These are phyloP conservation scores for Motacilla tschutschensis DNA, from an alignment of 2,113 vertebrate species.

Conservation along the genomic window DNA sequence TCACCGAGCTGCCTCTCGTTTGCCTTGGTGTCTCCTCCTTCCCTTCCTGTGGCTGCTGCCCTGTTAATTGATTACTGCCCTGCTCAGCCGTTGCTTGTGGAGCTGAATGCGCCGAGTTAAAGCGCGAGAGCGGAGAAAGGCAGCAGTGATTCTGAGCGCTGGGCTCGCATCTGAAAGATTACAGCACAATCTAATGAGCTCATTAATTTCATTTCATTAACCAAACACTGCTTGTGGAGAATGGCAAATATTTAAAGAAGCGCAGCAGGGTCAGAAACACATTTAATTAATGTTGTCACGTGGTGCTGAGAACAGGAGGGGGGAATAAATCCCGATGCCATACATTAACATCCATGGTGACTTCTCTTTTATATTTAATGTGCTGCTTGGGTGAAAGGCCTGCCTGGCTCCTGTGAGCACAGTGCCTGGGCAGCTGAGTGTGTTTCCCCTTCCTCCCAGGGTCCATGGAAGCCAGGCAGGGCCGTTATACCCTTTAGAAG, in stretches of 20 bases:
- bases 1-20: background rate
- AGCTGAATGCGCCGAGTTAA: background rate
- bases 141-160: background rate
- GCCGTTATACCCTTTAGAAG: fast-evolving
- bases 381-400: background rate
- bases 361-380: slow-evolving; percentile 50
- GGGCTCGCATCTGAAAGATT: slow-evolving; percentile 61
- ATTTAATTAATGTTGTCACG: slow-evolving; percentile 69
- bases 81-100: background rate
- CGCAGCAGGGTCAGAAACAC: slow-evolving; percentile 67
- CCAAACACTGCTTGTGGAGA: slow-evolving; percentile 67
- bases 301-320: slow-evolving; percentile 37
- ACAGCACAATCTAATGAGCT: slow-evolving; percentile 65
- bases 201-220: slow-evolving; percentile 75
- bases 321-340: slow-evolving; percentile 43
- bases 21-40: background rate
- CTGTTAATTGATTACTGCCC: slow-evolving; percentile 23
- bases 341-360: slow-evolving; percentile 27
- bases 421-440: background rate
- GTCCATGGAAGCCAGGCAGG: background rate
- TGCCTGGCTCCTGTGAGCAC: background rate
- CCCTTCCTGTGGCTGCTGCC: background rate
- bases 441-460: background rate
- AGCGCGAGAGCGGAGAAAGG: background rate
- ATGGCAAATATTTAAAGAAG: slow-evolving; percentile 73